Conservation (phyloP, 2,797 vertebrate genomes). For the Rhynchotus rufescens region DNA sequence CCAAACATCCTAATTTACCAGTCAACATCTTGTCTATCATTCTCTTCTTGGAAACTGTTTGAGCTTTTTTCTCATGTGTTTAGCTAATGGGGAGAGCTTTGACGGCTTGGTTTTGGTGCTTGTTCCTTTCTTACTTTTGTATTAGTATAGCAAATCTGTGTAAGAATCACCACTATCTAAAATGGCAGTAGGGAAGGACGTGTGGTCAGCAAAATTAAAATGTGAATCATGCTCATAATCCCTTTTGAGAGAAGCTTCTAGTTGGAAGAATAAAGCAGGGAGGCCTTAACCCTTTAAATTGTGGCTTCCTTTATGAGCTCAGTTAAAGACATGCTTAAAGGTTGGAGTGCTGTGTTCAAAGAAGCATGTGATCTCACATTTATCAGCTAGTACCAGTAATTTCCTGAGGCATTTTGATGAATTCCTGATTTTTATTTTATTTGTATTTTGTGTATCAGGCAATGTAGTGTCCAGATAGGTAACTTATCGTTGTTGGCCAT, state of each 20-base stretch:
- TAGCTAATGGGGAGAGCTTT: neutral
- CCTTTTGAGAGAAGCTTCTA: neutral
- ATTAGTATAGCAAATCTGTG: neutral
- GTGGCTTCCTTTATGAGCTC: neutral
- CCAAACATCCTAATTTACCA: conserved; percentile 36
- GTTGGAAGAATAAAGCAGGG: neutral
- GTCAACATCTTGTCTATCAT: neutral
- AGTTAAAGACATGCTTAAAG: neutral
- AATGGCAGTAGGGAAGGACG: neutral
- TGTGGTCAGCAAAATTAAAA: neutral
- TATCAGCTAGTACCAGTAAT: neutral
- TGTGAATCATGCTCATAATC: neutral
- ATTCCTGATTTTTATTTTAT: too few relatives aligned
- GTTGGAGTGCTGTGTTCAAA: neutral
- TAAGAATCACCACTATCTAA: fast-evolving
- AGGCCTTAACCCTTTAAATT: neutral
- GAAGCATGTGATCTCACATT: neutral
- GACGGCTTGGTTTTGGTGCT: neutral
- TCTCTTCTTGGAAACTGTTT: conserved; percentile 16
- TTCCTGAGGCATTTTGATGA: neutral
- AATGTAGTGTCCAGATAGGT: conserved; percentile 38
- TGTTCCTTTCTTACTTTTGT: neutral
- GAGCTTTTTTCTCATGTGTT: neutral
- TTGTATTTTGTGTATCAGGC: neutral
- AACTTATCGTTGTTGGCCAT: conserved; percentile 56